Conservation (phyloP, 2,113 vertebrate genomes). For the Gavialis gangeticus region DNA sequence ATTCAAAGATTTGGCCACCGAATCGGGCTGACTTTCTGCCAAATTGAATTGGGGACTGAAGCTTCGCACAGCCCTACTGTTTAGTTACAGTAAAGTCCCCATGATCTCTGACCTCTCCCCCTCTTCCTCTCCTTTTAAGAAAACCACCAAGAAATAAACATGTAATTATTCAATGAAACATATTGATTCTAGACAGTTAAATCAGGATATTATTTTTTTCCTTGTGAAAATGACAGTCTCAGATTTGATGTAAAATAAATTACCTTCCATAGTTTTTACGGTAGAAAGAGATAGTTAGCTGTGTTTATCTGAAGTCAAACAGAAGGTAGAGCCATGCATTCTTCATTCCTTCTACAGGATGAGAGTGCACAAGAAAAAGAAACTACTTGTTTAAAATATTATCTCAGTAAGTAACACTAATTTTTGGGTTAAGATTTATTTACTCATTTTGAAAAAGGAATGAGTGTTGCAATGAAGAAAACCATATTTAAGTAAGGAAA, state of each 20-base stretch:
- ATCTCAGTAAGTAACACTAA: background rate
- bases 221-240: background rate
- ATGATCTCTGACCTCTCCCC: background rate
- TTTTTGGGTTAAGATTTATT: background rate
- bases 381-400: background rate
- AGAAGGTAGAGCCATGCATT: too few relatives aligned
- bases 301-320: too few relatives aligned
- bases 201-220: background rate
- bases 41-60: too few relatives aligned
- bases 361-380: background rate
- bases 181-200: background rate
- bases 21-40: too few relatives aligned
- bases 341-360: background rate
- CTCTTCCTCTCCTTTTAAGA: too few relatives aligned
- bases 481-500: background rate
- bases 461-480: fast-evolving
- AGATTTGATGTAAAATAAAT: fast-evolving
- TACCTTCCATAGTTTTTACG: background rate
- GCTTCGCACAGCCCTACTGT: too few relatives aligned
- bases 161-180: background rate
- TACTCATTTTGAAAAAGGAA: background rate
- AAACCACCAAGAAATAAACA: background rate
- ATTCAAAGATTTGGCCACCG: too few relatives aligned
- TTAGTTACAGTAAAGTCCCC: background rate
- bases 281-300: too few relatives aligned